Conservation (phyloP, 2,113 vertebrate species). For the Elanus axillaris region DNA sequence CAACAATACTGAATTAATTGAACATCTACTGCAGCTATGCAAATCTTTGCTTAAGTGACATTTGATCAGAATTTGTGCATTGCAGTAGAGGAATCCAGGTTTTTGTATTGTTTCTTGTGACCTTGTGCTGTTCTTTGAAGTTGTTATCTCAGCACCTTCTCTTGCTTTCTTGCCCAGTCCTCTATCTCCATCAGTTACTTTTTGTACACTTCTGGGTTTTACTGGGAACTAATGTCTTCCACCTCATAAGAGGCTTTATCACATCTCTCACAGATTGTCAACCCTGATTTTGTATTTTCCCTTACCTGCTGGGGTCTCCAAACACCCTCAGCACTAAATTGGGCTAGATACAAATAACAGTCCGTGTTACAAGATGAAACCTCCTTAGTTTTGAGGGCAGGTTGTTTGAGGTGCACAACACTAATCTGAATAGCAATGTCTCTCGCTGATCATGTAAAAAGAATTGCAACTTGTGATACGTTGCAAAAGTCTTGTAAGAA, state of each 20-base stretch:
- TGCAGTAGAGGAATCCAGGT: background rate
- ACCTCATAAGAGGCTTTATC: background rate
- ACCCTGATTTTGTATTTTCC: background rate
- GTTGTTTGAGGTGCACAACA: fast-evolving
- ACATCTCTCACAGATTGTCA: background rate
- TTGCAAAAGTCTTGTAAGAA: background rate
- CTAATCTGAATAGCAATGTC: background rate
- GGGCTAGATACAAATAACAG: background rate
- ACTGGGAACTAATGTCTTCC: background rate
- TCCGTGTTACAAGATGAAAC: background rate
- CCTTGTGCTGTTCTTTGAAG: background rate
- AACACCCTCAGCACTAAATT: background rate
- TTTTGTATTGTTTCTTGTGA: background rate
- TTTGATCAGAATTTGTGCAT: background rate
- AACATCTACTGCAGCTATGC: background rate
- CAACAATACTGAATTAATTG: background rate
- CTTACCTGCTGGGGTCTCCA: background rate
- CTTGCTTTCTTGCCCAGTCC: background rate
- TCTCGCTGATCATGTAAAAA: background rate
- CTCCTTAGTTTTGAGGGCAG: background rate
- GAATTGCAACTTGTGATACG: background rate
- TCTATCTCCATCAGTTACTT: background rate
- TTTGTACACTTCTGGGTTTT: background rate
- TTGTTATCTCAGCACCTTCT: background rate
- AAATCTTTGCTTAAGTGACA: background rate